Base-by-base conservation (phyloP, 1,140 invertebrate genomes). In the Drosophila suzukii region DNA sequence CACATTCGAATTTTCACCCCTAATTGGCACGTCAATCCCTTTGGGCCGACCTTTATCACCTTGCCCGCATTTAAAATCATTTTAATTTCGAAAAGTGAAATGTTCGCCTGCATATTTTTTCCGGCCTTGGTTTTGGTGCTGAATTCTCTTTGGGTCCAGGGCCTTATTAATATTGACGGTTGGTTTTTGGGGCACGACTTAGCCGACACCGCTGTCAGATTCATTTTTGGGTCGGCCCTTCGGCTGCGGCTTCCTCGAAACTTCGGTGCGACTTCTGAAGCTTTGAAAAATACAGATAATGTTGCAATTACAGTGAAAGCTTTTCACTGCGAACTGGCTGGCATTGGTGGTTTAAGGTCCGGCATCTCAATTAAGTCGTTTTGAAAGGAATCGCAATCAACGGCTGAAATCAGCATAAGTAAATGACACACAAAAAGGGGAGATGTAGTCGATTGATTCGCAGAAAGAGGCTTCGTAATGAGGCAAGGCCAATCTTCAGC, bases 231-330 rank as follows among this genome's bases (percentile, higher is more conserved):
- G 13, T 63, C 17, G 61, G 49, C 27, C 61, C 53, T 41, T 72
- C 62, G 44, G 38, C 58, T 60, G 61, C 67, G 72, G 66, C 67
- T 58, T 59, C 67, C 27, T 41, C 43, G 27, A 39, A 55, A 47
- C 30, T 75, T 47, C 24, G 27, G 54, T 43, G 62, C 57, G 55
- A 66, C 62, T 54, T 70, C 36, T 65, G 34, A 41, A 6, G 51
- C 50, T 68, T 70, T 68, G 54, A 39, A 38, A 55, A 61, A 83
- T 56, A 65, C 60, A 38, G 79, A 86, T 80, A 83, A 78, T 75
- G 66, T 80, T 84, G 80, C 76, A 88, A 89, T 89, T 89, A 88
- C 70, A 84, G 76, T 89, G 59, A 88, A 80, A 88, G 84, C 84
- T 80, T 89, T 88, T 67, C 70, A 46, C 46, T 66, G 46, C 24